phyloP scores from a whole-genome alignment of 1,140 invertebrate genomes.

The Halotydeus destructor region DNA sequence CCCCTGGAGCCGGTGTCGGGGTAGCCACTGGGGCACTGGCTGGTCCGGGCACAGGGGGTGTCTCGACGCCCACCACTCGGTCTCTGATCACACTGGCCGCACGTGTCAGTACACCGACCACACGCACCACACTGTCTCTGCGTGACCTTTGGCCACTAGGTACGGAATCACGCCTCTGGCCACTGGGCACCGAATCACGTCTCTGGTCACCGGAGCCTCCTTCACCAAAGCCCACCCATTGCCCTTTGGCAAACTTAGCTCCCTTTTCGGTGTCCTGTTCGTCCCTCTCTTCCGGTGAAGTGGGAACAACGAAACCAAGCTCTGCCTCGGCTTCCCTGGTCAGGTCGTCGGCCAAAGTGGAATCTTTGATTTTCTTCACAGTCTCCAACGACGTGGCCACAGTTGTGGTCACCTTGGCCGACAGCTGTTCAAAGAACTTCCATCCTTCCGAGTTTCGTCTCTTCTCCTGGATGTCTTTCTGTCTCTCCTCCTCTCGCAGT shows the following conservation, averaged over 20 bases:
- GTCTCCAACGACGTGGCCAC: slow-evolving; percentile 23
- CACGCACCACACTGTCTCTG: no score
- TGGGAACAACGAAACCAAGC: slow-evolving; percentile 13
- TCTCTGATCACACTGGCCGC: no score
- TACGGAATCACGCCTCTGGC: no score
- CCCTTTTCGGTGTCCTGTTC: slow-evolving; percentile 4
- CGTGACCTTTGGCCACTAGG: no score
- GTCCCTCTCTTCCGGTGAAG: not conserved
- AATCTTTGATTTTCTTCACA: slow-evolving; percentile 22
- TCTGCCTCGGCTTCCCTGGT: slow-evolving; percentile 14
- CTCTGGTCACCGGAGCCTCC: slow-evolving; percentile 30
- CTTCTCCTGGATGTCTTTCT: slow-evolving; percentile 19
- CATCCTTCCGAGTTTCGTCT: no score
- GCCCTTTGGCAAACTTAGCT: slow-evolving; percentile 9
- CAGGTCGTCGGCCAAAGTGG: slow-evolving; percentile 12
- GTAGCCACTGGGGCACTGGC: no score
- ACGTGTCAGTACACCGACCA: not conserved
- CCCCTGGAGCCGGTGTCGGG: not conserved
- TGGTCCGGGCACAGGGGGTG: no score
- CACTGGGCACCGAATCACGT: no score
- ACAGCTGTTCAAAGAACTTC: slow-evolving; percentile 27
- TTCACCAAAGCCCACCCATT: slow-evolving; percentile 34
- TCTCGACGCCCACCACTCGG: no score
- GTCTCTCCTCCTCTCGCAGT: not conserved
- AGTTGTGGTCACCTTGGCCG: slow-evolving; percentile 25